These are phyloP conservation scores for Chrosomus eos DNA, from an alignment of 2,797 vertebrate genomes.

Conservation along the genomic window DNA sequence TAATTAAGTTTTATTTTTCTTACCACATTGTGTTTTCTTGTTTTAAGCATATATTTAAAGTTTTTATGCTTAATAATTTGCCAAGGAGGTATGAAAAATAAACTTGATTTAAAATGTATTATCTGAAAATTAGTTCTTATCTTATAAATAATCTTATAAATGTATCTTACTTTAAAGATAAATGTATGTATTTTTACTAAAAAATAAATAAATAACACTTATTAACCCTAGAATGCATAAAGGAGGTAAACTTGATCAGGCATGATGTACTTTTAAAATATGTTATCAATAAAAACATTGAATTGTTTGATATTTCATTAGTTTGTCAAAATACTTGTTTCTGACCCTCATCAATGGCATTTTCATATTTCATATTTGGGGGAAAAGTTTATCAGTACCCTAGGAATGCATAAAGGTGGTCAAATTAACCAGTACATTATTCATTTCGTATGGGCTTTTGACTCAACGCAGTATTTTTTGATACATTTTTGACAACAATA, in stretches of 20 bases:
- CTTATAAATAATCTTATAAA: background rate
- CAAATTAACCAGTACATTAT: background rate
- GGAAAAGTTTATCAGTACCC: background rate
- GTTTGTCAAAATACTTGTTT: background rate
- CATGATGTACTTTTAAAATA: too few species aligned
- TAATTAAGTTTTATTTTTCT: background rate
- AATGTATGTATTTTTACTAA: too few species aligned
- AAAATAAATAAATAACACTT: too few species aligned
- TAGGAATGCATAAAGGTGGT: background rate
- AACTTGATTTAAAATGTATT: background rate
- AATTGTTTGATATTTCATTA: background rate
- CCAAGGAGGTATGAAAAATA: background rate
- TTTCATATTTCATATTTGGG: background rate
- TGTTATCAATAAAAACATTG: background rate
- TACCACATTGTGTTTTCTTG: background rate
- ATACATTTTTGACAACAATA: background rate
- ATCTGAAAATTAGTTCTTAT: background rate
- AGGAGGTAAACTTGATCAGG: fast-evolving
- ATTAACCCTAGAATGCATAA: background rate
- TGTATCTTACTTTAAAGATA: background rate
- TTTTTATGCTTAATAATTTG: background rate
- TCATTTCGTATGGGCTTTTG: background rate
- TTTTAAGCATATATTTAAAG: background rate
- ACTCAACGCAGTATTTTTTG: background rate
- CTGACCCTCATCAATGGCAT: background rate